Conservation (phyloP, 2,113 vertebrate genomes). For the Plectropomus leopardus region DNA sequence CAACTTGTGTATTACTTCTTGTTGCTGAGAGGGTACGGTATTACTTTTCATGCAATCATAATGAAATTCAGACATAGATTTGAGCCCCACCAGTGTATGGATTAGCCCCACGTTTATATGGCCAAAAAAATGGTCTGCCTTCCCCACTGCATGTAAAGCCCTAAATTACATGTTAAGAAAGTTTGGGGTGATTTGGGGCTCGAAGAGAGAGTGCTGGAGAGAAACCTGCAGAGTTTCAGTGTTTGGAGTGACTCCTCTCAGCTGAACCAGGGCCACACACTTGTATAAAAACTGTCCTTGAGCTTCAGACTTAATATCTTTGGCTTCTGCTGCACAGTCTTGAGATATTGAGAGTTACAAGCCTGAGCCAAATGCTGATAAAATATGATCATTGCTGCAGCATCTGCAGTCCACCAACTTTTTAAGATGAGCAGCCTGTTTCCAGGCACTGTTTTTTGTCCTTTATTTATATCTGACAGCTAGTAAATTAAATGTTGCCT, state of each 20-base stretch:
- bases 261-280: constrained; percentile 14
- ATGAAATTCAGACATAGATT: too few relatives aligned
- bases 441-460: constrained; percentile 4
- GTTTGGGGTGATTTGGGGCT: too few relatives aligned
- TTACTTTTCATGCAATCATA: too few relatives aligned
- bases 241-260: constrained; percentile 21
- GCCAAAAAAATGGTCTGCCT: too few relatives aligned
- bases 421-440: constrained; percentile 11
- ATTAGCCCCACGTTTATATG: too few relatives aligned
- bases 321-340: constrained; percentile 34
- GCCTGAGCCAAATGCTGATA: constrained; percentile 29
- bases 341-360: constrained; percentile 46
- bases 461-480: constrained; percentile 12
- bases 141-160: too few relatives aligned
- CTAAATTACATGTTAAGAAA: too few relatives aligned
- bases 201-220: constrained; percentile 1
- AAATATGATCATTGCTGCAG: constrained; percentile 43
- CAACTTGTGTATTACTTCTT: too few relatives aligned
- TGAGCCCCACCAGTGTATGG: too few relatives aligned
- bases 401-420: constrained; percentile 11
- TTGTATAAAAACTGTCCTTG: constrained; percentile 62
- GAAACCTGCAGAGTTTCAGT: constrained; percentile 8
- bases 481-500: neutral
- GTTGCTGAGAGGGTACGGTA: too few relatives aligned
- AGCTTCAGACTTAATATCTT: constrained; percentile 51